Percentiles rank a stretch among this genome's conserved stretches.
Evolutionary conservation across 1,140 invertebrate genomes (phyloP).

Genomic region (Epicauta chinensis): DNA sequence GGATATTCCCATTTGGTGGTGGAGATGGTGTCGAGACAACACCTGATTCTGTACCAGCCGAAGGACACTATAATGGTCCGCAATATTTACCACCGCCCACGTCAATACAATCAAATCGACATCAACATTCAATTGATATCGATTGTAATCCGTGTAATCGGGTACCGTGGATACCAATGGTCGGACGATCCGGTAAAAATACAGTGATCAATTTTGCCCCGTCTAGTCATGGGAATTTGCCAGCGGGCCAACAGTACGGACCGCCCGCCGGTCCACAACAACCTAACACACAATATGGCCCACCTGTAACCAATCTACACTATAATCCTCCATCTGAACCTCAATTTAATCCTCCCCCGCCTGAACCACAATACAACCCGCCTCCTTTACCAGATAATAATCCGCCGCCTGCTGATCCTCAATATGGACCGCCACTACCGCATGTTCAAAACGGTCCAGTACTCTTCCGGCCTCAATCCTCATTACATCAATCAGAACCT

Average conservation of each 20-base stretch:
- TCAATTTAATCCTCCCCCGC: too few species aligned
- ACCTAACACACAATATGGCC: too few species aligned
- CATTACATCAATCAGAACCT: neutral
- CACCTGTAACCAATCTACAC: slow-evolving; percentile 27
- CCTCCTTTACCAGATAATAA: slow-evolving; percentile 11
- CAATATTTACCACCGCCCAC: slow-evolving; percentile 13
- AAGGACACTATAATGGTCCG: slow-evolving; percentile 13
- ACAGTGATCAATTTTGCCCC: slow-evolving; percentile 28
- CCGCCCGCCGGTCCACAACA: slow-evolving; percentile 19
- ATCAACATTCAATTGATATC: slow-evolving; percentile 38
- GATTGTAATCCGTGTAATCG: slow-evolving; percentile 66
- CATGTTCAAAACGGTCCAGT: too few species aligned
- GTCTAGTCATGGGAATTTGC: slow-evolving; percentile 16
- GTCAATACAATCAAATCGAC: slow-evolving; percentile 1
- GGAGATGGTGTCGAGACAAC: neutral
- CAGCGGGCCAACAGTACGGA: slow-evolving; percentile 17
- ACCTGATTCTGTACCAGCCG: slow-evolving; percentile 22
- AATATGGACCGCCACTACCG: slow-evolving; percentile 17
- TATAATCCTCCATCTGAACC: slow-evolving; percentile 16
- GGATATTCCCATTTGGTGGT: slow-evolving; percentile 24
- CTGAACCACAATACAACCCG: slow-evolving; percentile 1
- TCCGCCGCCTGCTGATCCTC: slow-evolving; percentile 10
- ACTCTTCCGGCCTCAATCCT: too few species aligned
- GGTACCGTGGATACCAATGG: slow-evolving; percentile 70
- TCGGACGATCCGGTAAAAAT: slow-evolving; percentile 38